Percentiles rank a stretch among this genome's conserved stretches.
These are phyloP conservation scores for Melanotaenia nigrans DNA, from an alignment of 2,797 vertebrate species.

Conservation along the genomic window DNA sequence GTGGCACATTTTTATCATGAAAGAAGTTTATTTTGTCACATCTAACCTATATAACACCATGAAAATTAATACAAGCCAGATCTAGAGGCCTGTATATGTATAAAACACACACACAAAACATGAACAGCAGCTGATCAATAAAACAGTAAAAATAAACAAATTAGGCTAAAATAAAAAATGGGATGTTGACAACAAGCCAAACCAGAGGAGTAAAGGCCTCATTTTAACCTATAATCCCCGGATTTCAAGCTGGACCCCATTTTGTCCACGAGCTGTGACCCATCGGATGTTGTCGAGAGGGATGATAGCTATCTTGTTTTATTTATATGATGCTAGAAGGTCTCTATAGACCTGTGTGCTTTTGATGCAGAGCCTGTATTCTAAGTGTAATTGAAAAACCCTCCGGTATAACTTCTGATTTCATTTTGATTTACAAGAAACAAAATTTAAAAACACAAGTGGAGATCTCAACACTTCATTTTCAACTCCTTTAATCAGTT, in stretches of 20 bases:
- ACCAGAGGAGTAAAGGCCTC: too few species aligned
- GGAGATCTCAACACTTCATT: not conserved
- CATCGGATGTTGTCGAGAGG: not conserved
- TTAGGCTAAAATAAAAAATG: too few species aligned
- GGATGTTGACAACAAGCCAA: too few species aligned
- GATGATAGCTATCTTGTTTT: not conserved
- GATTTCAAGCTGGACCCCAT: not conserved
- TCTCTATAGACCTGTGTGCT: not conserved
- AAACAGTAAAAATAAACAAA: too few species aligned
- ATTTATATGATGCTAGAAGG: not conserved
- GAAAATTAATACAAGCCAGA: too few species aligned
- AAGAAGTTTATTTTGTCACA: too few species aligned
- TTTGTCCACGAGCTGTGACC: not conserved
- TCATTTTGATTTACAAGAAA: not conserved
- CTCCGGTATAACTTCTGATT: not conserved
- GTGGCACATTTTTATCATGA: not conserved
- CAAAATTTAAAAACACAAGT: not conserved
- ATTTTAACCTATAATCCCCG: too few species aligned
- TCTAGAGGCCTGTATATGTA: too few species aligned
- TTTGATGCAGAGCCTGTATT: not conserved
- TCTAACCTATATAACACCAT: too few species aligned
- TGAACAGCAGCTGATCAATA: too few species aligned
- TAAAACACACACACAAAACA: too few species aligned
- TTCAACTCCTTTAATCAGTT: not conserved
- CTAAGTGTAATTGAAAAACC: too few species aligned